Percentiles rank a stretch among this genome's conserved stretches.
Evolutionary conservation across 2,113 vertebrate genomes (phyloP).

Genomic region (Tachysurus fulvidraco): DNA sequence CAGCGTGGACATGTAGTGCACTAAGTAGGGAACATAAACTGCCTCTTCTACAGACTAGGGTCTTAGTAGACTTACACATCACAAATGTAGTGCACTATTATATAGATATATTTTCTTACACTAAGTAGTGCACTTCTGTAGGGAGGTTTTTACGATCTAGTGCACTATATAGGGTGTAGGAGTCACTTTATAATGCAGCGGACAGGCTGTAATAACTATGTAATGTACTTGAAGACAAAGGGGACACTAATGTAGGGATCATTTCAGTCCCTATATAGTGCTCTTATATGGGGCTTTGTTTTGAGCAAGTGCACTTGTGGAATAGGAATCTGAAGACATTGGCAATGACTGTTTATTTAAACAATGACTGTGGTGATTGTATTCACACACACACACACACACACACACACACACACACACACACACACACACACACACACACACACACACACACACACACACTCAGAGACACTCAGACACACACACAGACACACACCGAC

Average conservation of each 20-base stretch:
- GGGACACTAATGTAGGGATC: not conserved
- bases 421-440: too few species aligned
- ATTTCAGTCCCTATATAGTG: not conserved
- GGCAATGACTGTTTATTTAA: not conserved
- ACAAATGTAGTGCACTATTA: not conserved
- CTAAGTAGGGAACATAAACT: too few species aligned
- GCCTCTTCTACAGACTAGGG: too few species aligned
- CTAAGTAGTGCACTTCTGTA: too few species aligned
- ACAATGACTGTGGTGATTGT: not conserved
- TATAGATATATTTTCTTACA: too few species aligned
- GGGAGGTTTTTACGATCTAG: not conserved
- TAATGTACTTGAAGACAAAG: not conserved
- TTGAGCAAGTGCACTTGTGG: not conserved
- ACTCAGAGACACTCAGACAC: not conserved
- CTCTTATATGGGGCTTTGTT: not conserved
- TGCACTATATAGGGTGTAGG: too few species aligned
- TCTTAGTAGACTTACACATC: not conserved
- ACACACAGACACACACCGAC: not conserved
- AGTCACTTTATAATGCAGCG: not conserved
- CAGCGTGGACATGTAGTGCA: not conserved
- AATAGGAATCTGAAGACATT: not conserved
- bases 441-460: too few species aligned
- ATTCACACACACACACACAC: not conserved
- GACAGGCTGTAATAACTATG: not conserved
- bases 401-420: not conserved